A percentile compares a stretch with the other conserved stretches of the same genome.
Evolutionary conservation across 2,797 vertebrate species (phyloP).

Genomic region (Remorina albescens): DNA sequence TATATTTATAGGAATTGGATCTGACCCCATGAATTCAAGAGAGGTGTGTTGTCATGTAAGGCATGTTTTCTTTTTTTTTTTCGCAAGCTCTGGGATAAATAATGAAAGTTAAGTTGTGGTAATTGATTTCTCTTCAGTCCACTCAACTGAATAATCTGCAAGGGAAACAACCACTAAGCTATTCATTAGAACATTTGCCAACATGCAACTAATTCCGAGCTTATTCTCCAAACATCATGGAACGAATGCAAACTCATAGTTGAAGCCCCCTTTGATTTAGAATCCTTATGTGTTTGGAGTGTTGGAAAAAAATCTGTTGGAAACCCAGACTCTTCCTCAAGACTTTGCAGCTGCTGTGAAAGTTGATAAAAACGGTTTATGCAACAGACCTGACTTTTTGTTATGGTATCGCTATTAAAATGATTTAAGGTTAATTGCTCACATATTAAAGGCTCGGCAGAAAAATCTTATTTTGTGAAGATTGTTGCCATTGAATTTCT

Average conservation of each 20-base stretch:
- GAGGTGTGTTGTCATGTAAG: constrained; percentile 43
- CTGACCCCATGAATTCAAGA: constrained; percentile 66
- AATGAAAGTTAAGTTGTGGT: constrained; percentile 75
- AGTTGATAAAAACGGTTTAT: background rate
- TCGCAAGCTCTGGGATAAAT: constrained; percentile 60
- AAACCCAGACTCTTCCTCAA: constrained; percentile 16
- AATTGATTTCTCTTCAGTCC: constrained; percentile 83
- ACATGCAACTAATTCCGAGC: constrained; percentile 76
- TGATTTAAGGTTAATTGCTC: too few relatives aligned
- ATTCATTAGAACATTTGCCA: constrained; percentile 77
- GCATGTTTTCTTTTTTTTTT: too few relatives aligned
- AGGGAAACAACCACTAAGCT: constrained; percentile 75
- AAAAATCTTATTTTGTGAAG: too few relatives aligned
- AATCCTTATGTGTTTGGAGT: constrained; percentile 53
- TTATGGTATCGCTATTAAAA: background rate
- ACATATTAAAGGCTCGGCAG: too few relatives aligned
- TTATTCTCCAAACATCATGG: constrained; percentile 69
- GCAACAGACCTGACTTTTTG: background rate
- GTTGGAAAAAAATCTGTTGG: constrained; percentile 29
- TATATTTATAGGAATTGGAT: constrained; percentile 59
- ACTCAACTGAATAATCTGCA: constrained; percentile 82
- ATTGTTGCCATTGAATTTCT: too few relatives aligned
- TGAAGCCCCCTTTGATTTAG: constrained; percentile 35
- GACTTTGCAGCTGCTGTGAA: too few relatives aligned
- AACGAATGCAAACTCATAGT: constrained; percentile 61